A percentile compares a stretch with the other conserved stretches of the same genome.
These are phyloP conservation scores for Quadroppia sp. DNA, from an alignment of 2,888 invertebrate species.

Conservation along the genomic window DNA sequence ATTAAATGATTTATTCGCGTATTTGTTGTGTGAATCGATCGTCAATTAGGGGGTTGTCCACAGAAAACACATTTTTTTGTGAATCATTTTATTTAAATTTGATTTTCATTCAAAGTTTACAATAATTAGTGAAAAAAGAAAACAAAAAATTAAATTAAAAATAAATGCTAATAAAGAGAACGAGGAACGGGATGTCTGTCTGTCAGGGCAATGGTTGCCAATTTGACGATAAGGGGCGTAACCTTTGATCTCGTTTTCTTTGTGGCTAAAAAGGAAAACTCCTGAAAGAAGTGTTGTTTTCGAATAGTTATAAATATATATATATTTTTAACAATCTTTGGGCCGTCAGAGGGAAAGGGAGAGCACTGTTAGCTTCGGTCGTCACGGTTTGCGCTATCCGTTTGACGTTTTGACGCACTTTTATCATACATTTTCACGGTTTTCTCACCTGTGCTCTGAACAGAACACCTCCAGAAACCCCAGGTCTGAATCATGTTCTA, in stretches of 20 bases:
- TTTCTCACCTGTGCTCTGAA: constrained; percentile 29
- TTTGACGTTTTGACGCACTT: constrained; percentile 13
- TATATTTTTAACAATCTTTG: too few species aligned
- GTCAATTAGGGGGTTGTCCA: neutral
- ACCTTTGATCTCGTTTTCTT: neutral
- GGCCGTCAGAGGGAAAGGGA: neutral
- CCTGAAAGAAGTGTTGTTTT: neutral
- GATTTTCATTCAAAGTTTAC: neutral
- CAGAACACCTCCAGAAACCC: constrained; percentile 13
- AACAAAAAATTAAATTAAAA: constrained; percentile 5
- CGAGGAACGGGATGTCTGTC: too few species aligned
- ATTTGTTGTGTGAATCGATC: neutral
- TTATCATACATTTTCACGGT: constrained; percentile 3
- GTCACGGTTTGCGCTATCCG: constrained; percentile 18
- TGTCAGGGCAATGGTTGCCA: neutral
- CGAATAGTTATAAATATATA: neutral
- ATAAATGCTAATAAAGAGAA: neutral
- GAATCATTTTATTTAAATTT: constrained; percentile 5
- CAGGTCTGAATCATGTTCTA: neutral
- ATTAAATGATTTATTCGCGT: constrained; percentile 3
- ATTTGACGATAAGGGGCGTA: constrained; percentile 21
- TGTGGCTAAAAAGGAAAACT: neutral
- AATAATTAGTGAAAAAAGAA: neutral
- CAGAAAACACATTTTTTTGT: neutral
- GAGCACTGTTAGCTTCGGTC: neutral